phyloP scores from a whole-genome alignment of 2,797 vertebrate species.

The Rhyacichthys aspro region DNA sequence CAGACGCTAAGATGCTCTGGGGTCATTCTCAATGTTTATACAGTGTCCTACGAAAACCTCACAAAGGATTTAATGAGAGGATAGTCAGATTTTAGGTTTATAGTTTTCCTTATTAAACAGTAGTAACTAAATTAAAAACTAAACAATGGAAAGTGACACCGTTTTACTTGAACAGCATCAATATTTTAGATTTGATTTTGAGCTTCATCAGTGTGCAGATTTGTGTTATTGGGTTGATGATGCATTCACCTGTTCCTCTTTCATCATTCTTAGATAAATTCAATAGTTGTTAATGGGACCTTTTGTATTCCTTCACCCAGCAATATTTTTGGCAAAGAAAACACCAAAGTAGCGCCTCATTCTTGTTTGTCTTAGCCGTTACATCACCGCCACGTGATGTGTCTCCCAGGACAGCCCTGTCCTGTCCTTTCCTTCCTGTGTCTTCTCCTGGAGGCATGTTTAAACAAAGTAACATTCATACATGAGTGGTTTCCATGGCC shows the following conservation, averaged over 20 bases:
- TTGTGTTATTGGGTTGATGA: no score
- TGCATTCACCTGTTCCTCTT: no score
- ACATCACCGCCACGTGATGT: conserved; percentile 61
- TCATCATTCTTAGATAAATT: conserved; percentile 8
- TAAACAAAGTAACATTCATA: conserved; percentile 80
- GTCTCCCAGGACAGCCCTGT: conserved; percentile 57
- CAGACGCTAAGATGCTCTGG: conserved; percentile 53
- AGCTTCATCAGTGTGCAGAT: no score
- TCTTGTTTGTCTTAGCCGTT: conserved; percentile 35
- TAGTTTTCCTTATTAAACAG: no score
- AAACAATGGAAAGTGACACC: no score
- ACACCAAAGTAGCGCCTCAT: conserved; percentile 4
- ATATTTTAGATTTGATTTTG: no score
- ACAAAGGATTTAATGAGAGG: background rate
- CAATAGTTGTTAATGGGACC: conserved; percentile 4
- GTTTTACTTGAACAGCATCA: no score
- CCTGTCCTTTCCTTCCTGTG: conserved; percentile 54
- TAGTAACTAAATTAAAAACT: no score
- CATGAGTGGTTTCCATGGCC: conserved; percentile 78
- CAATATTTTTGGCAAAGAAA: conserved; percentile 13
- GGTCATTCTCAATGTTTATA: conserved; percentile 60
- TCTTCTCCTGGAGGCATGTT: conserved; percentile 72
- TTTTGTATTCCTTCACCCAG: conserved; percentile 10
- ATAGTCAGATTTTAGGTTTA: no score
- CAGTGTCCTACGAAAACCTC: conserved; percentile 45